These are phyloP conservation scores for Entomobrya proxima DNA, from an alignment of 2,888 invertebrate species.

Conservation along the genomic window DNA sequence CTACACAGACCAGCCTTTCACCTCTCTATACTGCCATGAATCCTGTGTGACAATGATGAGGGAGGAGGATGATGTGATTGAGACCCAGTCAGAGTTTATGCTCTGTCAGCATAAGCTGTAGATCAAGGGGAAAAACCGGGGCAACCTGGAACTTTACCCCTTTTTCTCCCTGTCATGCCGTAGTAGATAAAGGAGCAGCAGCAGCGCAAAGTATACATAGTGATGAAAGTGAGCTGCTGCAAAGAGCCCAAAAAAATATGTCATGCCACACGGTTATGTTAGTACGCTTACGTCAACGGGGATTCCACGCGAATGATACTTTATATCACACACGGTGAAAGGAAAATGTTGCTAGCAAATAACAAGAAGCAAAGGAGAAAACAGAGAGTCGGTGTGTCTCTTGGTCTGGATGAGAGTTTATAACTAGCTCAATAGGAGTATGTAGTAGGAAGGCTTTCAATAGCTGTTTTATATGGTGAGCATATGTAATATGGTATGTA, in stretches of 20 bases:
- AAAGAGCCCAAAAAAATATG: not conserved
- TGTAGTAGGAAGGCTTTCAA: too few relatives aligned
- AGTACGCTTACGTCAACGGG: not conserved
- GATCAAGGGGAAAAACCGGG: not conserved
- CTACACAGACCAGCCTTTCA: not conserved
- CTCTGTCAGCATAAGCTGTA: constrained; percentile 30
- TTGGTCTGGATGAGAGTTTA: not conserved
- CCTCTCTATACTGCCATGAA: not conserved
- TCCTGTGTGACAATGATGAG: constrained; percentile 15
- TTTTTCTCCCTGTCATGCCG: not conserved
- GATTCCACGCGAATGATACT: not conserved
- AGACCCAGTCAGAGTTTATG: constrained; percentile 48
- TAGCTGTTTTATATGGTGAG: not conserved
- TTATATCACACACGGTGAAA: not conserved
- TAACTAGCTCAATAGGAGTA: not conserved
- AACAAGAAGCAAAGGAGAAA: not conserved
- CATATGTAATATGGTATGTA: not conserved
- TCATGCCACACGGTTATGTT: not conserved
- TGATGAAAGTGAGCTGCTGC: not conserved
- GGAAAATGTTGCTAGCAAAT: not conserved
- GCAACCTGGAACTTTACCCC: not conserved
- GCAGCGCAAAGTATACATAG: constrained; percentile 1
- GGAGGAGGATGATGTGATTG: constrained; percentile 45
- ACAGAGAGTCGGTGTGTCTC: not conserved
- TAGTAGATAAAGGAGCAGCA: not conserved